phyloP scores from a whole-genome alignment of 2,888 invertebrate genomes.

The Drosophila differens region DNA sequence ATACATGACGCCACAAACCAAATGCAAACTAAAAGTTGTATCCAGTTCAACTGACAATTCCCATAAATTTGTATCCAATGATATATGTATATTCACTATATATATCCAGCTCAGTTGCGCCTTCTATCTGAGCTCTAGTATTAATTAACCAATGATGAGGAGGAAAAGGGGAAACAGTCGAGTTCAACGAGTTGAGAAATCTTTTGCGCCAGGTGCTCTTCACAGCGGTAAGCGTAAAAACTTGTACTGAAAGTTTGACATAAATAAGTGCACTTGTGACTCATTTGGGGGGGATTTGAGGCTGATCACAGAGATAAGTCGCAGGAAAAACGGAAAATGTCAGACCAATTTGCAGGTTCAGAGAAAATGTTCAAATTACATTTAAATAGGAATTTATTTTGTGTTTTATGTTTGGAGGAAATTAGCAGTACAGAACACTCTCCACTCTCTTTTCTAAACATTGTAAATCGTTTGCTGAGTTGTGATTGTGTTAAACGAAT shows the following conservation, averaged over 20 bases:
- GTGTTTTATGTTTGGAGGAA: constrained; percentile 30
- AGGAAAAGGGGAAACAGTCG: constrained; percentile 9
- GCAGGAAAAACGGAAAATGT: constrained; percentile 36
- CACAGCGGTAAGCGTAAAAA: constrained; percentile 26
- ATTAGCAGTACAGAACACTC: constrained; percentile 23
- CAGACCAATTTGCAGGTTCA: constrained; percentile 11
- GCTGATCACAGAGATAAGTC: constrained; percentile 32
- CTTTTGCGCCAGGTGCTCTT: constrained; percentile 41
- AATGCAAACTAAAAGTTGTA: constrained; percentile 50
- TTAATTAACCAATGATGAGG: constrained; percentile 43
- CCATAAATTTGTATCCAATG: constrained; percentile 16
- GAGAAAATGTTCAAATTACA: constrained; percentile 35
- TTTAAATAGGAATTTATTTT: constrained; percentile 42
- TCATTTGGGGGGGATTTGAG: constrained; percentile 4
- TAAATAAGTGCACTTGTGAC: constrained; percentile 57
- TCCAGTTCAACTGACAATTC: constrained; percentile 47
- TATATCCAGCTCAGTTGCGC: constrained; percentile 1
- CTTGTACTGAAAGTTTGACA: constrained; percentile 50
- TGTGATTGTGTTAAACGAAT: constrained; percentile 34
- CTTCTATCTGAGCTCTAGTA: constrained; percentile 28
- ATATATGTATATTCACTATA: constrained; percentile 16
- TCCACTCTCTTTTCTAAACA: constrained; percentile 1
- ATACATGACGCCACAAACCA: constrained; percentile 1
- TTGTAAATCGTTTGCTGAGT: constrained; percentile 34
- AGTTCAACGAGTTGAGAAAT: constrained; percentile 40